phyloP scores from a whole-genome alignment of 2,888 invertebrate species.

The Tuberolachnus salignus region DNA sequence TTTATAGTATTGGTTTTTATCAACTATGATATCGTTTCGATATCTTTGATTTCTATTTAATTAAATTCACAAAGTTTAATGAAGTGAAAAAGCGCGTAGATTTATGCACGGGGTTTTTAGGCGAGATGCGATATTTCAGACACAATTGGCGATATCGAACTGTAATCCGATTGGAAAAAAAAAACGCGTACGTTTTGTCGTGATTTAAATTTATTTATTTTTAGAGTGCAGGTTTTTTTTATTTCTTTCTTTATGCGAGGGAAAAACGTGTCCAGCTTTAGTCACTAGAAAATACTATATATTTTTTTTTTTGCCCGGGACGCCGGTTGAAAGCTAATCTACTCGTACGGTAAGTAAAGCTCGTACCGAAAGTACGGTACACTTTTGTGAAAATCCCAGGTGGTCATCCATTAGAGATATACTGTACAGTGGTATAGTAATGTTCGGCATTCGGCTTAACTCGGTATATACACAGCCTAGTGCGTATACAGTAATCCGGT shows the following conservation, averaged over 20 bases:
- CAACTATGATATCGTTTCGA: too few relatives aligned
- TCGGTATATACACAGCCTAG: background rate
- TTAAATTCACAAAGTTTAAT: too few relatives aligned
- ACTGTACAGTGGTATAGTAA: background rate
- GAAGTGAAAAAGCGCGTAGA: too few relatives aligned
- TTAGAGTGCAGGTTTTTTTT: background rate
- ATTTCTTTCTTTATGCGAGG: background rate
- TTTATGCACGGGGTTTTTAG: too few relatives aligned
- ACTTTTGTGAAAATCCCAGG: conserved; percentile 44
- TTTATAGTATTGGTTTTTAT: too few relatives aligned
- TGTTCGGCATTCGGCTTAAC: conserved; percentile 17
- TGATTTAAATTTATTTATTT: background rate
- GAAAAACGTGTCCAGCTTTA: background rate
- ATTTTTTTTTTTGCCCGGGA: background rate
- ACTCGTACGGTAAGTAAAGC: conserved; percentile 24
- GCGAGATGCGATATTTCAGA: too few relatives aligned
- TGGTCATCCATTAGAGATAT: conserved; percentile 41
- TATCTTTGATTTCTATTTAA: too few relatives aligned
- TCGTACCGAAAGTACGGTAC: conserved; percentile 10
- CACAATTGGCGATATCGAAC: too few relatives aligned
- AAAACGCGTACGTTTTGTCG: too few relatives aligned
- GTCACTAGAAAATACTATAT: background rate
- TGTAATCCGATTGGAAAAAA: too few relatives aligned
- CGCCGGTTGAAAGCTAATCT: conserved; percentile 10
- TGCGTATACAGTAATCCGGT: background rate